Base-by-base conservation (phyloP, 2,113 vertebrate genomes). In the Grallaria varia region DNA sequence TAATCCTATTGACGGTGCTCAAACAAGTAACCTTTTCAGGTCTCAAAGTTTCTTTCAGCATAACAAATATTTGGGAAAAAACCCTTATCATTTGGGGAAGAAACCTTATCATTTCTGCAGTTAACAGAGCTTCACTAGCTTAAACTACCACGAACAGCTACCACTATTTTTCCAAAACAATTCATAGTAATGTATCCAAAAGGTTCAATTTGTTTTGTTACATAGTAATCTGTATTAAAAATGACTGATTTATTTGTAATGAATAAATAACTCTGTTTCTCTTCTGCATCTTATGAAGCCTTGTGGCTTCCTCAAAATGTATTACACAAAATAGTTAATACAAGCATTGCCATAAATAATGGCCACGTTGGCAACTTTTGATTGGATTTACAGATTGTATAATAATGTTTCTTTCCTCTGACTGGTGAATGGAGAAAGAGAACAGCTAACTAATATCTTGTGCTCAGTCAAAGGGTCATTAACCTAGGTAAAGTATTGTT, bases 1-100 rank as follows among this genome's bases (percentile, higher is more conserved):
- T 94, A 92, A 96, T 93, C 68, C 82, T 95, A 66, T 89, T 87
- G 81, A 71, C 45, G 18, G 52, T 88, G 67, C 75, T 96, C 59
- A 55, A 88, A 95, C 64, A 91, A 85, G 66, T 66, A 95, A 88
- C 58, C 69, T 90, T 90, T 96, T 75, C 73, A 84, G 31, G 40
- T 66, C 55, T 93, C 68, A 45, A 77, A 89, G 72, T 45, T 85
- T 93, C 84, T 91, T 95, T 93, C 91, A 86, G 45, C 63, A 18
- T 71, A 92, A 80, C 27, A 94, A 84, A 60, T 90, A 88, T 64
- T 90, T 74, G 52, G 27, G 49, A 81, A 90, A 53, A 56, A 93
- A 93, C 84, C 23, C 53, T 76, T 64, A 68, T 62, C 2, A 63
- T 74, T 90, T 75, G 33, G 28, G 39, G 79, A 86, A n/a, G 67